Percentiles rank a stretch among this genome's conserved stretches.
These are phyloP conservation scores for Augiades crinisus DNA, from an alignment of 2,888 invertebrate genomes.

Conservation along the genomic window DNA sequence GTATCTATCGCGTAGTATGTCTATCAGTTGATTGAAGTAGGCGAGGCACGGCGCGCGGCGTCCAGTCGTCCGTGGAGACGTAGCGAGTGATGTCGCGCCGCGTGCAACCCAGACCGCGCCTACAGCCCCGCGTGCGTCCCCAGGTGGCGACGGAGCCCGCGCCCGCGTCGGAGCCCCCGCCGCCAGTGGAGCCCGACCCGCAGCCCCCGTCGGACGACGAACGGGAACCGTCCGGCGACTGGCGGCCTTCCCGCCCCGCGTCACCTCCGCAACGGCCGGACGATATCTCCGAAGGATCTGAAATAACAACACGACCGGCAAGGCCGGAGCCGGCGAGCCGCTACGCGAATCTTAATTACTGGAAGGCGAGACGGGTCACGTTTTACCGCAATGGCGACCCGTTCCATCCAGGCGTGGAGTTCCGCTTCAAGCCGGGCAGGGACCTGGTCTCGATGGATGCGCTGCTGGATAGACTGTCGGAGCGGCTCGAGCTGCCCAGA, in stretches of 20 bases:
- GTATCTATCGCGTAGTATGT: conserved; percentile 35
- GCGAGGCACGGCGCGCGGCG: conserved; percentile 49
- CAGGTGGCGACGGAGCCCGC: conserved; percentile 70
- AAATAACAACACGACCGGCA: conserved; percentile 81
- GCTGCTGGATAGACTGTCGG: conserved; percentile 91
- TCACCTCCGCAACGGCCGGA: conserved; percentile 69
- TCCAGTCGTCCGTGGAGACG: conserved; percentile 62
- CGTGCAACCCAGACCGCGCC: conserved; percentile 61
- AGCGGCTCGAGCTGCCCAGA: conserved; percentile 92
- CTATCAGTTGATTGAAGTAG: conserved; percentile 39
- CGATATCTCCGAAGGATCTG: conserved; percentile 72
- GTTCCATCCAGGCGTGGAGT: conserved; percentile 94
- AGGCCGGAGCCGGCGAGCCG: conserved; percentile 81
- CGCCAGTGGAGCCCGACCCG: conserved; percentile 61
- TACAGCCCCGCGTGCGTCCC: conserved; percentile 62
- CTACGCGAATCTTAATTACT: conserved; percentile 91
- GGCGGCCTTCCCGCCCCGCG: conserved; percentile 67
- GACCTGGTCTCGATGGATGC: conserved; percentile 93
- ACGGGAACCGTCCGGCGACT: conserved; percentile 78
- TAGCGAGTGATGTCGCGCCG: conserved; percentile 71
- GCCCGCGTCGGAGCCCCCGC: conserved; percentile 65
- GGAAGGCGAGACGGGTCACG: conserved; percentile 92
- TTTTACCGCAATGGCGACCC: conserved; percentile 97
- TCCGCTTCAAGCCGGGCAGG: conserved; percentile 92
- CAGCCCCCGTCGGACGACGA: conserved; percentile 74